Evolutionary conservation across 2,888 invertebrate species (phyloP).

Genomic region (Agrotis exclamationis): DNA sequence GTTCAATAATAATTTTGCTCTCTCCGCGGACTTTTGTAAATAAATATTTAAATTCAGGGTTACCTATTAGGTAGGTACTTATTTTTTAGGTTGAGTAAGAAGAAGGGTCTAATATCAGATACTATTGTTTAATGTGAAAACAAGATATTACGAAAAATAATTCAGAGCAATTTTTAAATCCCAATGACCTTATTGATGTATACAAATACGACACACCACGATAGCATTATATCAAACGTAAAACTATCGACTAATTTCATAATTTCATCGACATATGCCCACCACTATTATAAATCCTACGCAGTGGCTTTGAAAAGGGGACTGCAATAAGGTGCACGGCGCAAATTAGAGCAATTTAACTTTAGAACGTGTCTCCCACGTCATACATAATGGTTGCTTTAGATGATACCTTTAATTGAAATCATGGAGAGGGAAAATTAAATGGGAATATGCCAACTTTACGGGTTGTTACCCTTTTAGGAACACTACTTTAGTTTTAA

Average conservation of each 20-base stretch:
- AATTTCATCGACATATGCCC: conserved; percentile 37
- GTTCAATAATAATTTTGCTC: conserved; percentile 49
- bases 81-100: conserved; percentile 2
- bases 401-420: conserved; percentile 71
- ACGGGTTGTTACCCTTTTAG: conserved; percentile 45
- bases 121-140: background rate
- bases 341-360: conserved; percentile 89
- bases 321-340: conserved; percentile 83
- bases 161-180: background rate
- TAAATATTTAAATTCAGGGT: conserved; percentile 40
- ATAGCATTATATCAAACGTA: too few relatives aligned
- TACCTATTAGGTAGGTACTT: conserved; percentile 12
- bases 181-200: background rate
- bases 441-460: conserved; percentile 48
- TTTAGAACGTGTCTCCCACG: conserved; percentile 81
- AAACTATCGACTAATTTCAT: conserved; percentile 29
- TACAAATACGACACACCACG: too few relatives aligned
- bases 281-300: conserved; percentile 78
- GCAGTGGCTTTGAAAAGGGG: conserved; percentile 80
- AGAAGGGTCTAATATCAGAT: background rate
- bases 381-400: conserved; percentile 68
- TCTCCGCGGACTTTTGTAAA: conserved; percentile 33
- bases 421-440: conserved; percentile 56
- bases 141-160: background rate
- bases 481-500: conserved; percentile 28